These are phyloP conservation scores for Coelogynopora nodosa DNA, from an alignment of 2,888 invertebrate genomes.

Conservation along the genomic window DNA sequence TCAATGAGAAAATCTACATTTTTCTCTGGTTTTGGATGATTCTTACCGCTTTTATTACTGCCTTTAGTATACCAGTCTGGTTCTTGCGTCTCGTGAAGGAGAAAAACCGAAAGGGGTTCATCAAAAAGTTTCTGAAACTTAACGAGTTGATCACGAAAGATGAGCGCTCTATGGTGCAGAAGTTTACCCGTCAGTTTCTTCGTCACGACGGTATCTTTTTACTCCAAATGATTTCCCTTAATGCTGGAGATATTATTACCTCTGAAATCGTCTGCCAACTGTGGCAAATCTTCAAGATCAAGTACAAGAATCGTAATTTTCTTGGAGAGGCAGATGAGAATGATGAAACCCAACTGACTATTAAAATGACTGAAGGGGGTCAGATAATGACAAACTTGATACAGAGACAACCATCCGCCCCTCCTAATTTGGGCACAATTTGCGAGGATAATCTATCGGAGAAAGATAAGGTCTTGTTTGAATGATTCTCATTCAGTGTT, in stretches of 20 bases:
- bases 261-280: slow-evolving; percentile 43
- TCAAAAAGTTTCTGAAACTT: slow-evolving; percentile 35
- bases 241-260: slow-evolving; percentile 44
- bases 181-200: slow-evolving; percentile 39
- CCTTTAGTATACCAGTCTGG: slow-evolving; percentile 32
- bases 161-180: slow-evolving; percentile 26
- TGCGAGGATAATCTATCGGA: too few relatives aligned
- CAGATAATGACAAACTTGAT: not conserved
- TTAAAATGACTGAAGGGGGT: not conserved
- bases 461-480: too few relatives aligned
- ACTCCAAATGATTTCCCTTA: slow-evolving; percentile 44
- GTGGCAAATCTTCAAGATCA: slow-evolving; percentile 44
- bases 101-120: slow-evolving; percentile 2
- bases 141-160: not conserved
- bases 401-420: not conserved
- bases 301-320: not conserved
- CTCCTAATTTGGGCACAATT: not conserved
- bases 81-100: not conserved
- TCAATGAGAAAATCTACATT: slow-evolving; percentile 47
- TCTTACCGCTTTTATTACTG: slow-evolving; percentile 33
- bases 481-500: too few relatives aligned
- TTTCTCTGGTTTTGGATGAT: slow-evolving; percentile 47
- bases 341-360: not conserved
- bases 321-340: not conserved
- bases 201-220: slow-evolving; percentile 47